Percentiles rank a stretch among this genome's conserved stretches.
These are phyloP conservation scores for Myotis lucifugus DNA, from an alignment of 2,113 vertebrate species.

Conservation along the genomic window DNA sequence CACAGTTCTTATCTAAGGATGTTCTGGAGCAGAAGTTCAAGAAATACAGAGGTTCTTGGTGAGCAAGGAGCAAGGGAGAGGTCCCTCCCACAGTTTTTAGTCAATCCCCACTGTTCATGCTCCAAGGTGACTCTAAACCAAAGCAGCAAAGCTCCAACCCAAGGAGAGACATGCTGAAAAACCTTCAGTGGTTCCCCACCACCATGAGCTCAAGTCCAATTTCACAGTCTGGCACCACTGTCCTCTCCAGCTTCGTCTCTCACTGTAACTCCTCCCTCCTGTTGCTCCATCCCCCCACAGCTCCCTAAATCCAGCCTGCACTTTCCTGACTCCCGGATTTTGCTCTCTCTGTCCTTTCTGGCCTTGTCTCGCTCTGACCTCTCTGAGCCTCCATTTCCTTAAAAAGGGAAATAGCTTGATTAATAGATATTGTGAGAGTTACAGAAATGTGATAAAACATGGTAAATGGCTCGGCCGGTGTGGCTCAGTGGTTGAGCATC, in stretches of 20 bases:
- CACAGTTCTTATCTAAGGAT: not conserved
- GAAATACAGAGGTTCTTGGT: not conserved
- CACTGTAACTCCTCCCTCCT: too few species aligned
- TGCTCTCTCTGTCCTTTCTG: not conserved
- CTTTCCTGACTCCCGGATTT: not conserved
- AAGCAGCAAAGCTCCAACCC: not conserved
- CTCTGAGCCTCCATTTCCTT: not conserved
- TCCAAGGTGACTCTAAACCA: not conserved
- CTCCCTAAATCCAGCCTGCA: not conserved
- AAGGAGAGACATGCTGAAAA: not conserved
- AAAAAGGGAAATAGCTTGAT: not conserved
- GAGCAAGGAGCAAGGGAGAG: not conserved
- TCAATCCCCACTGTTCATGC: not conserved
- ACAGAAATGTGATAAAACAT: not conserved
- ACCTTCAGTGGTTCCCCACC: not conserved
- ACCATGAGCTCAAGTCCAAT: not conserved
- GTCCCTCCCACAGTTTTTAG: not conserved
- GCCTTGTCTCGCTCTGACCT: not conserved
- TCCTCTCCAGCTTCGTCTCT: not conserved
- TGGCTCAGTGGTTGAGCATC: too few species aligned
- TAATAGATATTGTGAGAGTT: not conserved
- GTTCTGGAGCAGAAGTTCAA: not conserved
- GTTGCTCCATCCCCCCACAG: not conserved
- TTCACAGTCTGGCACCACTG: accelerated
- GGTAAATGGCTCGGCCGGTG: too few species aligned